Evolutionary conservation across 2,113 vertebrate species (phyloP), one percentile per base, ranked within the genome.

Genomic region (Zingel zingel): DNA sequence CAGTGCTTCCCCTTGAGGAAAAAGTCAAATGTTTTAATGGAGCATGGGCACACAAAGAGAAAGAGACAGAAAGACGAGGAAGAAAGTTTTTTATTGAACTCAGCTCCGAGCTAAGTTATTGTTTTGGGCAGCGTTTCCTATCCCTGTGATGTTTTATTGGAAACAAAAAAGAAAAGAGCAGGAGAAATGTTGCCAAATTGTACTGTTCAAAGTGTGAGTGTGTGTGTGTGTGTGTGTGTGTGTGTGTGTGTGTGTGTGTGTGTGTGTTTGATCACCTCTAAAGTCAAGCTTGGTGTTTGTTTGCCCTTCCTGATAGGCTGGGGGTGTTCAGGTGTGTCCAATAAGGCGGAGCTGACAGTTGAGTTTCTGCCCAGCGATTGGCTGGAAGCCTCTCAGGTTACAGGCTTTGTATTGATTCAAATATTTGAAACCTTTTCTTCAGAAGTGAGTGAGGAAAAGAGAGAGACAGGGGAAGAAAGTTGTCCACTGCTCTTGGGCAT

Each of bases 321-420:
- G 18, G 58, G 70, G 63, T 71, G 77, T 86, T 87, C 83, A 90
- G 86, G 89, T 85, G 81, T 74, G 65, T 86, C 75, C 71, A 69
- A 59, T 62, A 23, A 85, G 84, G 73, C 65, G 71, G 69, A 47
- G 51, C 39, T 56, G 53, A 27, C 50, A 43, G 14, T 83, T 76
- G 19, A 82, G 54, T 72, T 47, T 70, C 74, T 85, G 53, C 75
- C 25, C 67, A 27, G 23, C 3, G 72, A 93, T 92, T 94, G 94
- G 93, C 80, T 88, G 21, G 10, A 62, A 69, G 54, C 74, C 59
- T 45, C 75, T 85, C 47, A 23, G 72, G 77, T 90, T 91, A 76
- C 86, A 74, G 30, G 21, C 74, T 85, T 88, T 95, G 91, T 94
- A 88, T 81, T 84, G 88, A 83, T 95, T 95, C 86, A 94, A 95